A percentile compares a stretch with the other conserved stretches of the same genome.
Evolutionary conservation across 2,113 vertebrate genomes (phyloP).

Genomic region (Theropithecus gelada): DNA sequence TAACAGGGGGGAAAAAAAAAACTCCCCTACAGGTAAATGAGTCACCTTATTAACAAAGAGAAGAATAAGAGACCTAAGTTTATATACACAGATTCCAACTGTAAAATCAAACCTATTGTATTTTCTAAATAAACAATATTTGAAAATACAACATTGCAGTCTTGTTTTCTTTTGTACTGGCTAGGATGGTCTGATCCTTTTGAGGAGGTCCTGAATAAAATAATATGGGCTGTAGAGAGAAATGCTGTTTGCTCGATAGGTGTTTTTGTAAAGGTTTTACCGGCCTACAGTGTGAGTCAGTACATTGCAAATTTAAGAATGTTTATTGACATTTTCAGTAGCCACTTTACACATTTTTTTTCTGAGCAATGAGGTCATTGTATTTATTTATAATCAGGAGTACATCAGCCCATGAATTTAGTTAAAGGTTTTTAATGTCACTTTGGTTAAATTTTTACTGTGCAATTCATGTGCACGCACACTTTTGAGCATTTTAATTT

Average conservation of each 20-base stretch:
- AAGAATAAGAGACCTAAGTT: neutral
- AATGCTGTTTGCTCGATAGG: neutral
- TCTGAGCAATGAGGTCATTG: neutral
- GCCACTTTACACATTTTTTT: conserved; percentile 39
- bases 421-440: neutral
- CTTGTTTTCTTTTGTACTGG: neutral
- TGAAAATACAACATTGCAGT: neutral
- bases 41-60: neutral
- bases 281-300: neutral
- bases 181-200: neutral
- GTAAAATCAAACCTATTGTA: neutral
- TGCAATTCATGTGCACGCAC: neutral
- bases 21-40: rapidly evolving
- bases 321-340: neutral
- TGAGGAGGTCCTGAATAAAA: neutral
- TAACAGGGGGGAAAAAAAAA: neutral
- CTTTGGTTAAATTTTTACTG: neutral
- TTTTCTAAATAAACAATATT: neutral
- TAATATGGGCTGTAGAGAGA: neutral
- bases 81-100: neutral
- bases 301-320: neutral
- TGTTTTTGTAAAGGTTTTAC: neutral
- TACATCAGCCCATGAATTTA: neutral
- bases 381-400: neutral
- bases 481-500: neutral